These are phyloP conservation scores for Lordiphosa collinella DNA, from an alignment of 1,140 invertebrate genomes.

Conservation along the genomic window DNA sequence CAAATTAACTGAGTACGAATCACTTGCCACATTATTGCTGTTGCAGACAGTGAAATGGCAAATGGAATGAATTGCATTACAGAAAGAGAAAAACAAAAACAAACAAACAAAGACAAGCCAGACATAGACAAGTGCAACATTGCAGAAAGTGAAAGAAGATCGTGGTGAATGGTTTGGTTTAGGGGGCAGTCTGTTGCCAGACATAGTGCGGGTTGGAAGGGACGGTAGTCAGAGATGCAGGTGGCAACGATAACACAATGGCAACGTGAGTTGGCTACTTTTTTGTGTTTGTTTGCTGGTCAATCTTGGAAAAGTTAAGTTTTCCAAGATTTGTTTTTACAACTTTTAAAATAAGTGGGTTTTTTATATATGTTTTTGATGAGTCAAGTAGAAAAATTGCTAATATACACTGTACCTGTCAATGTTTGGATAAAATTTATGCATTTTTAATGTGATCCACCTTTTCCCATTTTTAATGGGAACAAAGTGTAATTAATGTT, in stretches of 20 bases:
- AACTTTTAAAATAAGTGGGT: too few relatives aligned
- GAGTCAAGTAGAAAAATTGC: too few relatives aligned
- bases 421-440: too few relatives aligned
- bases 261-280: slow-evolving; percentile 59
- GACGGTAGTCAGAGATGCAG: slow-evolving; percentile 1
- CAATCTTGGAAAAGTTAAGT: not conserved
- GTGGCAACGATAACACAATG: slow-evolving; percentile 42
- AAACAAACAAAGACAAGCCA: slow-evolving; percentile 21
- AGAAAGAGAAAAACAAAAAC: slow-evolving; percentile 17
- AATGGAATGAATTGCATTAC: slow-evolving; percentile 1
- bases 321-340: not conserved
- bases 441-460: too few relatives aligned
- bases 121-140: slow-evolving; percentile 41
- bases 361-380: too few relatives aligned
- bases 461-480: too few relatives aligned
- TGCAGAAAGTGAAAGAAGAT: slow-evolving; percentile 74
- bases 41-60: slow-evolving; percentile 10
- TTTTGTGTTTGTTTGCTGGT: slow-evolving; percentile 4
- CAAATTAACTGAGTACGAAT: slow-evolving; percentile 32
- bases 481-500: too few relatives aligned
- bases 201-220: slow-evolving; percentile 2
- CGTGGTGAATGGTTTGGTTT: slow-evolving; percentile 20
- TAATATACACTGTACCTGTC: too few relatives aligned
- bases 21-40: slow-evolving; percentile 23
- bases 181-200: not conserved